phyloP scores from a whole-genome alignment of 1,140 invertebrate genomes.

The Philopotamus ludificatus region DNA sequence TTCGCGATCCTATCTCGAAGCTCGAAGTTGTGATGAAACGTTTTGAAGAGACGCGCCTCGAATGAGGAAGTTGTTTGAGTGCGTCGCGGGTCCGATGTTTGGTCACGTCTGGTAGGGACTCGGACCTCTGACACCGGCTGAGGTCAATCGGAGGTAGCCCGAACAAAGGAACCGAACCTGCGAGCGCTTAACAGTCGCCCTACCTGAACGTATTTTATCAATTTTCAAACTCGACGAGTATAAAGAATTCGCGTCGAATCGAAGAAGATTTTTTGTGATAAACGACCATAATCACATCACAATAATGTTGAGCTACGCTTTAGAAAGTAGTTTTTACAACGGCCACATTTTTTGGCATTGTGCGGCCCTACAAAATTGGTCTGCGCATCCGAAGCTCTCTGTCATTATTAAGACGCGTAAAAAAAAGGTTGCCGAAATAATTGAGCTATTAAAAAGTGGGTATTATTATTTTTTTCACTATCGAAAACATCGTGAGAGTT shows the following conservation, averaged over 20 bases:
- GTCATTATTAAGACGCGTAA: background rate
- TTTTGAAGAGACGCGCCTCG: background rate
- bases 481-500: background rate
- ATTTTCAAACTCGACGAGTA: too few relatives aligned
- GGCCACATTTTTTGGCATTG: background rate
- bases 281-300: too few relatives aligned
- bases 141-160: conserved; percentile 1
- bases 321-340: too few relatives aligned
- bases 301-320: too few relatives aligned
- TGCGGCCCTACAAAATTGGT: background rate
- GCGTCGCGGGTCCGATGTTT: too few relatives aligned
- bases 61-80: background rate
- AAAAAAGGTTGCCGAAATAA: background rate
- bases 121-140: conserved; percentile 6
- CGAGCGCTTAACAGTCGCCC: background rate
- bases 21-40: too few relatives aligned
- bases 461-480: background rate
- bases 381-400: background rate
- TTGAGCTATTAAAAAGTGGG: background rate
- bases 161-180: background rate
- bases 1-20: too few relatives aligned
- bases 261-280: too few relatives aligned
- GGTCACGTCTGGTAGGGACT: too few relatives aligned
- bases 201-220: background rate
- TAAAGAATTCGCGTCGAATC: too few relatives aligned